These are phyloP conservation scores for Proteles cristata DNA, from an alignment of 2,113 vertebrate genomes.

Conservation along the genomic window DNA sequence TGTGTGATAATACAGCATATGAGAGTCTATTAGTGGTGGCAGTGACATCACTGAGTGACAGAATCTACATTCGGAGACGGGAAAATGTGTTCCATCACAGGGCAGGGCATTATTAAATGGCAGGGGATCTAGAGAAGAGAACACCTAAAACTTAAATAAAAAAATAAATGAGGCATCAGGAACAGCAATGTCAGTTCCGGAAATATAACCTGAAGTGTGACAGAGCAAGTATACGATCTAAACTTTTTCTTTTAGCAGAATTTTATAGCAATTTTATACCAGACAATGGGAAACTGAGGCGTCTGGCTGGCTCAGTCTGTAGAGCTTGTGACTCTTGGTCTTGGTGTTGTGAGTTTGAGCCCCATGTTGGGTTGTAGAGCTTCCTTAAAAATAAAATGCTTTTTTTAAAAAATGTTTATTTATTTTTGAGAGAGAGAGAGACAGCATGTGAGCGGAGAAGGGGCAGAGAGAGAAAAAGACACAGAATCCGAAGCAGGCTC, in stretches of 20 bases:
- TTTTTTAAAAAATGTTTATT: neutral
- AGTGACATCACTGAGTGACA: neutral
- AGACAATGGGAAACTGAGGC: neutral
- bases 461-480: too few species aligned
- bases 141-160: neutral
- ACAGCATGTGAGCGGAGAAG: too few species aligned
- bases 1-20: neutral
- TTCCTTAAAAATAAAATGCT: neutral
- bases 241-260: too few species aligned
- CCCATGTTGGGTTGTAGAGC: neutral
- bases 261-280: neutral
- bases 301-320: neutral
- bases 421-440: too few species aligned
- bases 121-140: neutral
- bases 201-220: neutral
- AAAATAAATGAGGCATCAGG: neutral
- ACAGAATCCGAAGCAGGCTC: too few species aligned
- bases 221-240: neutral
- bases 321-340: neutral
- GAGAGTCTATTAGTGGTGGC: neutral
- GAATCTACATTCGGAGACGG: neutral
- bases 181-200: neutral
- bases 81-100: neutral
- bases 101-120: neutral
- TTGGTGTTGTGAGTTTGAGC: neutral